phyloP scores from a whole-genome alignment of 2,888 invertebrate species.

The Clistopyga incitator region DNA sequence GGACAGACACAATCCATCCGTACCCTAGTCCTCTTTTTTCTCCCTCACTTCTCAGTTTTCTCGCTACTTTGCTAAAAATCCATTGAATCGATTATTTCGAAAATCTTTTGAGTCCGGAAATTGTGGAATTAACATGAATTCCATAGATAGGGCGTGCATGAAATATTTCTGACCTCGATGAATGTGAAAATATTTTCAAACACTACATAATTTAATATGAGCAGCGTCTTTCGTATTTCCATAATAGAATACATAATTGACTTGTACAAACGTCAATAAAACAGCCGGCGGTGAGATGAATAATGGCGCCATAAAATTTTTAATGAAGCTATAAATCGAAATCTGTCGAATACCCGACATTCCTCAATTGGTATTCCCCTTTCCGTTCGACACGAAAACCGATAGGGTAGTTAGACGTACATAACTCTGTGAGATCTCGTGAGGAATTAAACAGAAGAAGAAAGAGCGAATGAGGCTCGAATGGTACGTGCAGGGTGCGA shows the following conservation, averaged over 20 bases:
- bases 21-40: constrained; percentile 16
- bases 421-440: constrained; percentile 34
- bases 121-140: constrained; percentile 16
- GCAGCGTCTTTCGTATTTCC: not conserved
- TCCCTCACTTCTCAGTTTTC: constrained; percentile 31
- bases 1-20: constrained; percentile 30
- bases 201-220: not conserved
- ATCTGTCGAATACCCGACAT: constrained; percentile 57
- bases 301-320: constrained; percentile 30
- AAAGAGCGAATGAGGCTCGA: constrained; percentile 1
- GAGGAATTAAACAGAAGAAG: constrained; percentile 38
- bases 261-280: constrained; percentile 2
- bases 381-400: constrained; percentile 9
- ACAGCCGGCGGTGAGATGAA: not conserved
- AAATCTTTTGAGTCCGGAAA: constrained; percentile 49
- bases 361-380: constrained; percentile 47
- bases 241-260: constrained; percentile 3
- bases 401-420: constrained; percentile 40
- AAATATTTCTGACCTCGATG: not conserved
- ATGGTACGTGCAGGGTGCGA: constrained; percentile 57
- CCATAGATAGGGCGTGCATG: not conserved
- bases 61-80: not conserved
- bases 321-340: constrained; percentile 65
- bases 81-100: constrained; percentile 5
- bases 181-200: not conserved